Evolutionary conservation across 2,113 vertebrate species (phyloP), one percentile per base, ranked within the genome.

Genomic region (Phaethon lepturus): DNA sequence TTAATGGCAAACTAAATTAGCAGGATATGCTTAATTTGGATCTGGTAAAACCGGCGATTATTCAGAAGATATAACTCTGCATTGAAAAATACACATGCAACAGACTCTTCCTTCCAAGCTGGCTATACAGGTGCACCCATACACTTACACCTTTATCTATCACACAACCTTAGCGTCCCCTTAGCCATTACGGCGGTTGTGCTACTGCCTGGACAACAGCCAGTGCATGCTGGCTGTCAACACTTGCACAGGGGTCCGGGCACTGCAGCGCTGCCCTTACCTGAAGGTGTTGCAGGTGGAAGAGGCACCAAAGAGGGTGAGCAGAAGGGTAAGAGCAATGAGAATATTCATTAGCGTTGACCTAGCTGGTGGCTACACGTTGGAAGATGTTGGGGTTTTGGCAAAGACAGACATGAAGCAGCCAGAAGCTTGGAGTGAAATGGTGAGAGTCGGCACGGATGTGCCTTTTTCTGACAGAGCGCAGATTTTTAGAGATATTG

Each of bases 181-280:
- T n/a, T 55, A 63, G 18, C 33, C 11, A 11, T 10, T 26, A 7
- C 6, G 56, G 52, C 7, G 55, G n/a, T 20, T 14, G 17, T 28
- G 44, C 22, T 49, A 24, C 18, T 7, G 13, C 23, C 45, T 35
- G 44, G 22, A 58, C 44, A 77, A 5, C 78, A 75, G 9, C 7
- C 11, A 31, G 20, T 3, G 16, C 10, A 2, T 2, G 2, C 5
- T 13, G 13, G 8, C 15, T 45, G 10, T 42, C 42, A 24, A 23
- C 3, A 0, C 49, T 35, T 78, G 25, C 23, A 11, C 3, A 53
- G 4, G 6, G 8, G 2, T 60, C 35, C 49, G 40, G 33, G 12
- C 55, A 80, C 28, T 3, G 1, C 15, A 17, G 10, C 0, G 0
- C 9, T 72, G 20, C 29, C 35, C 55, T 82, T 59, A 17, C 29